Evolutionary conservation across 2,113 vertebrate genomes (phyloP), one percentile per base, ranked within the genome.

Genomic region (Lethenteron reissneri): DNA sequence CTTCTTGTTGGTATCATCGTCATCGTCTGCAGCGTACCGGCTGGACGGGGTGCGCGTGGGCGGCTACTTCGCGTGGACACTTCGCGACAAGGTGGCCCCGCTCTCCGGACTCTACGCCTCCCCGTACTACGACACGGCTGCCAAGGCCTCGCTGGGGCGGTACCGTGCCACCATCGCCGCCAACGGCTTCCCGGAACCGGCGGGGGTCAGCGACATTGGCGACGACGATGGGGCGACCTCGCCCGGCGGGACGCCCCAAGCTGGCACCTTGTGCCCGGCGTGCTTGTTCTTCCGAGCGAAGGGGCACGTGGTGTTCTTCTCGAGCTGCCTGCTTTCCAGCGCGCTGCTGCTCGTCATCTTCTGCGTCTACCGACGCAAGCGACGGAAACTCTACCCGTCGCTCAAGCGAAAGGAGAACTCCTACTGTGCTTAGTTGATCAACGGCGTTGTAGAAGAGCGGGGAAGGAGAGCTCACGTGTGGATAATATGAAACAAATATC

Each of bases 31-130:
- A 99, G 94, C 91, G 73, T 82, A 79, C 56, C 79, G 83, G 56
- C 75, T 85, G 12, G 90, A 99, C 75, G 80, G 83, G 70, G 79
- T 96, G 74, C 87, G 88, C 76, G 78, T 99, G 70, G 83, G 81
- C 76, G 92, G 91, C 58, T 95, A 96, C 76, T 99, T 88, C 1
- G 75, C 87, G 3, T 97, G 92, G 84, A 77, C 86, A 74, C 81
- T 58, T 14, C 70, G 19, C 56, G 92, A 84, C 79, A 83, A 81
- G 75, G 80, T 83, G 1, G 80, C 78, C 12, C 83, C 85, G 2
- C 80, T 83, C 75, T 89, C 86, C 72, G 90, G 90, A 72, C 86
- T 95, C 77, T 96, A 92, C 78, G 84, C 81, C 68, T 85, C 88
- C 0, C 19, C 74, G 8, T 77, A 81, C 19, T 79, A 80, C 72